Base-by-base conservation (phyloP, 2,888 invertebrate genomes). In the Nemotelus pantherinus region DNA sequence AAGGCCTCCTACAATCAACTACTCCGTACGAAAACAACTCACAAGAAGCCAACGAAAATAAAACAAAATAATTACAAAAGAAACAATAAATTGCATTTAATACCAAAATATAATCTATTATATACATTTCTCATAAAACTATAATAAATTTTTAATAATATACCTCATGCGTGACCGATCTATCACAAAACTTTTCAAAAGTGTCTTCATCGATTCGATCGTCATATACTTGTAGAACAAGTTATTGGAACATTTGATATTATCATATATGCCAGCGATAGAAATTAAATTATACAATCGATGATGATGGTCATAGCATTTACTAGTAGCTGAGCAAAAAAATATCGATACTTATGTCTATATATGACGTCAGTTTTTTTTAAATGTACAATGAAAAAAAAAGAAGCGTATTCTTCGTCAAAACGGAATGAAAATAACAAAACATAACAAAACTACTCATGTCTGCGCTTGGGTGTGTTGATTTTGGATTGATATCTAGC, bases 381-480 rank as follows among this genome's bases (percentile, higher is more conserved):
- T 43, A 70, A 57, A 57, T 25, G 25, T 57, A 70, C 25, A 44
- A 25, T 25, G 1, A 70, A 3, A 70, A 55, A 41, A 2, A 3
- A 50, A 3, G 2, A 47, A 70, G 2, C 39, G 6, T 41, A 48
- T 70, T 70, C 70, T 39, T 44, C 3, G 3, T 53, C 53, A 55
- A 76, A 50, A 77, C 74, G 76, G 64, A 76, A 76, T 76, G 76
- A 25, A 76, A 58, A 41, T 25, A 25, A 25, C 25, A 25, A 25
- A 25, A 25, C 25, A 55, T 75, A 77, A 47, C 63, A 67, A 77
- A 71, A 71, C 76, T 68, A 76, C 44, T 53, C 57, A 7, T 41
- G 25, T 25, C 25, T 25, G 25, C 25, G 25, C 0, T 25, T 25
- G 25, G 25, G n/a, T 58, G n/a, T 58, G 25, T 25, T 25, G 25